These are phyloP conservation scores for Platorchestia sp. DNA, from an alignment of 1,140 invertebrate species.

Conservation along the genomic window DNA sequence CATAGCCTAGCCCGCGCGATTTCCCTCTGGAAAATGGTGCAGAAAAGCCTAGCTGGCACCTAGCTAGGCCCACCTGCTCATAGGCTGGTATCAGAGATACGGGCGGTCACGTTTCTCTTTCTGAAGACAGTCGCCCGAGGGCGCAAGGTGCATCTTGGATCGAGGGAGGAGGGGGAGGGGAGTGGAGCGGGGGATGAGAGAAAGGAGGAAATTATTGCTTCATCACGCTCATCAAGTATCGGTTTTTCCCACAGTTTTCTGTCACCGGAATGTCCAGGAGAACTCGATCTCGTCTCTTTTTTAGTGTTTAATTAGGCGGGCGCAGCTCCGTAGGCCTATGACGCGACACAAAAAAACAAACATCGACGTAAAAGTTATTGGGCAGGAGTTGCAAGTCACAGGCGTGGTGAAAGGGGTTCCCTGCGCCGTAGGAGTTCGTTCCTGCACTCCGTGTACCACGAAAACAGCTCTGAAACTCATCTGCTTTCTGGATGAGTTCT, in stretches of 20 bases:
- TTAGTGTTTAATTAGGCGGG: not conserved
- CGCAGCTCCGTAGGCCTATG: not conserved
- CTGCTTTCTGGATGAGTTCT: not conserved
- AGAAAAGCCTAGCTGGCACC: not conserved
- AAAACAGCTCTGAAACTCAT: too few relatives aligned
- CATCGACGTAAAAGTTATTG: not conserved
- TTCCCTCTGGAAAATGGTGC: not conserved
- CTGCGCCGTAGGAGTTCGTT: not conserved
- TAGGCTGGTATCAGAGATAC: not conserved
- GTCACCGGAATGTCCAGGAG: not conserved
- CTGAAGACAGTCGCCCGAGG: not conserved
- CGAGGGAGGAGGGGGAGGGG: not conserved
- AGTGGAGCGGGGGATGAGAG: not conserved
- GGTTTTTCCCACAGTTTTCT: not conserved
- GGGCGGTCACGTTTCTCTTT: not conserved
- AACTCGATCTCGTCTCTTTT: not conserved
- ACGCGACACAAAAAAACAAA: not conserved
- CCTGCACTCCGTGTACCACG: not conserved
- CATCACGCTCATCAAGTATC: not conserved
- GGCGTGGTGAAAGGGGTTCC: not conserved
- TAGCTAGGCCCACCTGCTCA: not conserved
- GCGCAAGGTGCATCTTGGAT: not conserved
- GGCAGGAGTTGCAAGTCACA: conserved; percentile 6
- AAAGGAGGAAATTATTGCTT: conserved; percentile 3
- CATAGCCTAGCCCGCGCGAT: not conserved